Evolutionary conservation across 2,888 invertebrate genomes (phyloP), one percentile per base, ranked within the genome.

Genomic region (Thymelicus sylvestris): DNA sequence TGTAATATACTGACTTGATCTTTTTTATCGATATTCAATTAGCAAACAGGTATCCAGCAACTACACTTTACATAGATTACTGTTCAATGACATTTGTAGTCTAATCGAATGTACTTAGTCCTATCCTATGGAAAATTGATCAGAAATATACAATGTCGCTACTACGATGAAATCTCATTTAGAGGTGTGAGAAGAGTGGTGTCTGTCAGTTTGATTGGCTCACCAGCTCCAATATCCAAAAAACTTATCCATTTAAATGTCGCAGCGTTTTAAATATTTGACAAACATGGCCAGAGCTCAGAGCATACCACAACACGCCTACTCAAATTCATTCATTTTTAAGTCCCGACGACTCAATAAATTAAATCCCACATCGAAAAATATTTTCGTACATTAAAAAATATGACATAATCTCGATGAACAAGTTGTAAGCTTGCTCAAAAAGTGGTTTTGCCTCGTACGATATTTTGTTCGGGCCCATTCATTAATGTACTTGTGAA

Each of bases 11-110:
- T 48, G 6, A 48, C 5, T 44, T n/a, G 13, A 48, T 6, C n/a
- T 19, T 52, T 50, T 52, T 52, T 52, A 52, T 52, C 15, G 19
- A 52, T 52, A 52, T 52, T 52, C 15, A 52, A 52, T 52, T 52
- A 52, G 12, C 52, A 3, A 52, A 19, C 52, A 19, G 19, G 52
- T 52, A 13, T 52, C 13, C 52, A 19, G 8, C 7, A 19, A 3
- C 7, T 52, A 19, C 19, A 52, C 13, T 44, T 12, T 44, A 12
- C 44, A 44, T 6, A 10, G 44, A 44, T 12, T 44, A 44, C 44
- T 44, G 44, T 44, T 44, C 44, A 44, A 12, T 44, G 10, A 44
- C 44, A 44, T 12, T 44, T 12, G 44, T 44, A 12, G 44, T 8
- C 44, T 44, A 8, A 44, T 44, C 8, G 44, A 44, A 12, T 44